These are phyloP conservation scores for Pristionchus entomophagus DNA, from an alignment of 2,888 invertebrate species.

Conservation along the genomic window DNA sequence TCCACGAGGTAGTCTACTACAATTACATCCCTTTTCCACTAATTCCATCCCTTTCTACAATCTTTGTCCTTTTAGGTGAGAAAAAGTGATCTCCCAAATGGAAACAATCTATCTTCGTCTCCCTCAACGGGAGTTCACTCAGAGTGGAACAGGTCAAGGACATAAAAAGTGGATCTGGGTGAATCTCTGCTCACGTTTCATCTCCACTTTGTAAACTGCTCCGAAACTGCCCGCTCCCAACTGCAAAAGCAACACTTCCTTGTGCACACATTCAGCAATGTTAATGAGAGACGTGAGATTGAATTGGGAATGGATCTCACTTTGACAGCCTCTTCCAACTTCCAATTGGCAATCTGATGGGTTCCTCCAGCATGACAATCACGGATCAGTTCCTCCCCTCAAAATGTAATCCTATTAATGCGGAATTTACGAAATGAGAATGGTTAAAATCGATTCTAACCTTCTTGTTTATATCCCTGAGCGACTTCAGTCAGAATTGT, in stretches of 20 bases:
- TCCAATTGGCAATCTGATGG: slow-evolving; percentile 33
- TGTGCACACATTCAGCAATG: background rate
- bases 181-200: slow-evolving; percentile 21
- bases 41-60: no score
- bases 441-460: no score
- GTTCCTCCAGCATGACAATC: slow-evolving; percentile 9
- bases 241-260: background rate
- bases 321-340: background rate
- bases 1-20: slow-evolving; percentile 15
- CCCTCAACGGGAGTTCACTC: no score
- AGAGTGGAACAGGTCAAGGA: no score
- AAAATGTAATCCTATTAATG: no score
- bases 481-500: slow-evolving; percentile 27
- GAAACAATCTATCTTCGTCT: no score
- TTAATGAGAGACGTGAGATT: no score
- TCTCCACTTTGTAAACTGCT: slow-evolving; percentile 13
- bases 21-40: background rate
- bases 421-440: no score
- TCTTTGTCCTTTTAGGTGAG: no score
- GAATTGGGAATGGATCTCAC: slow-evolving; percentile 11
- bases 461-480: slow-evolving; percentile 36
- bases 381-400: slow-evolving; percentile 9
- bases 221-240: slow-evolving; percentile 26
- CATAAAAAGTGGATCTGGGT: background rate
- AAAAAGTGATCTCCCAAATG: no score